Percentiles rank a stretch among this genome's conserved stretches.
These are phyloP conservation scores for Trichopria drosophilae DNA, from an alignment of 2,888 invertebrate genomes.

Conservation along the genomic window DNA sequence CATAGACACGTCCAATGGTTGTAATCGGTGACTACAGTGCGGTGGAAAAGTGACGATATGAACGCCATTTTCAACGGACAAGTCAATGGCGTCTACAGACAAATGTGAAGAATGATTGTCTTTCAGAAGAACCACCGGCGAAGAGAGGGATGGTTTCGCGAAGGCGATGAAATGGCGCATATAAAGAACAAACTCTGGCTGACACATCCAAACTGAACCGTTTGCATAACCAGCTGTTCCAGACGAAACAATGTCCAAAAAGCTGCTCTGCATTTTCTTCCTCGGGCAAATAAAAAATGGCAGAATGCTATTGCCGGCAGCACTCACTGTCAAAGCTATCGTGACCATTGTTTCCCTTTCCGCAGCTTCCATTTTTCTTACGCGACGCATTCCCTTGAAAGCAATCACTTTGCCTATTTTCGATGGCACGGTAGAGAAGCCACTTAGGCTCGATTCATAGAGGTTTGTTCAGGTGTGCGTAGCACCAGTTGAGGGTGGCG, in stretches of 20 bases:
- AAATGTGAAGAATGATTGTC: slow-evolving; percentile 12
- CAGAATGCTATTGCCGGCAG: slow-evolving; percentile 8
- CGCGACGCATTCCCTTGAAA: slow-evolving; percentile 7
- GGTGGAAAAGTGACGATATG: background rate
- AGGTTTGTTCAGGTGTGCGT: no score
- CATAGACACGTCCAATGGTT: slow-evolving; percentile 14
- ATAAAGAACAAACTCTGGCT: background rate
- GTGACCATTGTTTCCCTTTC: slow-evolving; percentile 6
- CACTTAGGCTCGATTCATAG: no score
- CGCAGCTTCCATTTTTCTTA: slow-evolving; percentile 11
- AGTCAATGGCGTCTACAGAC: no score
- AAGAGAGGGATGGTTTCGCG: background rate
- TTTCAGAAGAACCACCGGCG: slow-evolving; percentile 6
- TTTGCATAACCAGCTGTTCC: slow-evolving; percentile 15
- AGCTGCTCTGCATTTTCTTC: slow-evolving; percentile 9
- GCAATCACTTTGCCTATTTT: slow-evolving; percentile 1
- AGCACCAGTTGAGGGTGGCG: slow-evolving; percentile 1
- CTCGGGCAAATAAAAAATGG: slow-evolving; percentile 10
- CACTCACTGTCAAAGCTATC: no score
- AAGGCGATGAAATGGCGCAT: slow-evolving; percentile 5
- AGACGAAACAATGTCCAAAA: slow-evolving; percentile 4
- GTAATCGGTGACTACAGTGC: slow-evolving; percentile 10
- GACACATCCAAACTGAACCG: slow-evolving; percentile 14
- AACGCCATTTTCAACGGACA: no score
- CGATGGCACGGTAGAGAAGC: no score